Percentiles rank a stretch among this genome's conserved stretches.
phyloP scores from a whole-genome alignment of 2,797 vertebrate genomes.

The Lutjanus campechanus region DNA sequence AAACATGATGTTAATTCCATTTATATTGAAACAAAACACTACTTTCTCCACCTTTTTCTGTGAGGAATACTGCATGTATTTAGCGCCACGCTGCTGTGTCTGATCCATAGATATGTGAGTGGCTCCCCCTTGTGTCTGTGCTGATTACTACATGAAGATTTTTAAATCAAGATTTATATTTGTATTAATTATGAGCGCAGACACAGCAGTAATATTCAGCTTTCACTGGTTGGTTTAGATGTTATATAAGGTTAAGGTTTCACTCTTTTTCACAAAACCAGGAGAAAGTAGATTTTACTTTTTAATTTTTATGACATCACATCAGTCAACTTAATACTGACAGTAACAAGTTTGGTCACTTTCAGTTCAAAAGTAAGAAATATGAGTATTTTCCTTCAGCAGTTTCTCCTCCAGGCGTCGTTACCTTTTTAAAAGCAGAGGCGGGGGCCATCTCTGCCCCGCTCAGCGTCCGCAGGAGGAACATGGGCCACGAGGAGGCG shows the following conservation, averaged over 20 bases:
- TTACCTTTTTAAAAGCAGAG: constrained; percentile 94
- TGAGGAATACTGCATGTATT: neutral
- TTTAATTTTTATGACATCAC: neutral
- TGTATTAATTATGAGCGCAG: neutral
- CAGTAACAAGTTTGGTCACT: neutral
- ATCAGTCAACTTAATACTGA: neutral
- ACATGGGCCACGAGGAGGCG: constrained; percentile 97
- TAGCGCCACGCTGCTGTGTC: neutral
- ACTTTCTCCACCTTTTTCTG: neutral
- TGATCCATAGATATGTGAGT: neutral
- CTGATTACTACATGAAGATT: constrained; percentile 6
- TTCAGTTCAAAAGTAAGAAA: neutral
- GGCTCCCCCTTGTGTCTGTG: constrained; percentile 31
- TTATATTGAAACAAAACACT: neutral
- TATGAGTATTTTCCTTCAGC: neutral
- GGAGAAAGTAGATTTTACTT: neutral
- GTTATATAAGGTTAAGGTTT: no score
- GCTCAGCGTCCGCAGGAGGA: constrained; percentile 93
- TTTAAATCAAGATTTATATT: neutral
- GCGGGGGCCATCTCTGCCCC: constrained; percentile 95
- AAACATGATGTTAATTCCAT: neutral
- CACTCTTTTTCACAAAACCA: no score
- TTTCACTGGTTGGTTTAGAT: neutral
- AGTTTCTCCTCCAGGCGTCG: neutral
- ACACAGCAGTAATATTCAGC: no score